These are phyloP conservation scores for Cephalophus harveyi DNA, from an alignment of 2,113 vertebrate species.

Conservation along the genomic window DNA sequence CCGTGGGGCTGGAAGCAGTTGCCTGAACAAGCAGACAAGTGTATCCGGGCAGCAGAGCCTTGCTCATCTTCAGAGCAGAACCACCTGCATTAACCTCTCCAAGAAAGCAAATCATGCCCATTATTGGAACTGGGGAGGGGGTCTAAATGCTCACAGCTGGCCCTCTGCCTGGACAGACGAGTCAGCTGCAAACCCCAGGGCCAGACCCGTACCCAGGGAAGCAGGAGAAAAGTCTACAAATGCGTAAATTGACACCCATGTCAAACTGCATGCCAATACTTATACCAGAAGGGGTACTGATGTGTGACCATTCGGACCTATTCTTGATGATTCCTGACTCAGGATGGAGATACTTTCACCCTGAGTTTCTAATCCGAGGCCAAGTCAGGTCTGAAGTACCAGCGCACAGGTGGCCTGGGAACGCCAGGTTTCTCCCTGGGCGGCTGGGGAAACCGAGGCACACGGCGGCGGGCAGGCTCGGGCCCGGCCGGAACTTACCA, in stretches of 20 bases:
- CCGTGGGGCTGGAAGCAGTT: not conserved
- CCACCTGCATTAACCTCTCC: not conserved
- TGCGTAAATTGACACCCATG: not conserved
- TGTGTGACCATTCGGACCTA: not conserved
- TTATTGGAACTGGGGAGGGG: not conserved
- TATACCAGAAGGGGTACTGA: not conserved
- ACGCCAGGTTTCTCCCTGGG: not conserved
- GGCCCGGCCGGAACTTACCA: conserved; percentile 82
- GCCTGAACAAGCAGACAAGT: not conserved
- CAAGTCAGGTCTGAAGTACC: not conserved
- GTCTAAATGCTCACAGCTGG: not conserved
- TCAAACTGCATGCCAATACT: not conserved
- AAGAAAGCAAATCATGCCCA: not conserved
- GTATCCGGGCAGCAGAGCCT: not conserved
- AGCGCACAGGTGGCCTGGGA: conserved; percentile 6
- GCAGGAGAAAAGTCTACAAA: not conserved
- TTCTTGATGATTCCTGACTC: not conserved
- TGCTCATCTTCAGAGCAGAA: not conserved
- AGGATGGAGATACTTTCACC: not conserved
- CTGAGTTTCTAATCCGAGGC: not conserved
- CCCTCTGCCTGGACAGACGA: not conserved
- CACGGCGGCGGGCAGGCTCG: not conserved
- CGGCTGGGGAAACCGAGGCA: not conserved
- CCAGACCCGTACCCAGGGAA: not conserved
- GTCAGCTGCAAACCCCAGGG: not conserved